Conservation (phyloP, 92 coral and sea anemone species). For the Epizoanthus ramosus region DNA sequence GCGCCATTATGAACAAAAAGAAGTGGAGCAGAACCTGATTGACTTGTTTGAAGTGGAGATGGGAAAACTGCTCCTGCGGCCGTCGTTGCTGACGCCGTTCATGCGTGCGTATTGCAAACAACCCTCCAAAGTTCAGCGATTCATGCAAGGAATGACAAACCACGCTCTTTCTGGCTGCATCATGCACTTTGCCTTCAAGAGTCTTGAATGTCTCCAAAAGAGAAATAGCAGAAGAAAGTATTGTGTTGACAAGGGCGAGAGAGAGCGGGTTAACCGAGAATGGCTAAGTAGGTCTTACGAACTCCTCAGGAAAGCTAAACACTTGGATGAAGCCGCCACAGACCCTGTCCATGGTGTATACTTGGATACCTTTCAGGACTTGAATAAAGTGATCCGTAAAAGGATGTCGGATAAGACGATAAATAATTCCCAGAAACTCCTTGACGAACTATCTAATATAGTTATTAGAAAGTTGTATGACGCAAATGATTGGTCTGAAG, state of each 20-base stretch:
- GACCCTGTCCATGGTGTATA: neutral
- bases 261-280: neutral
- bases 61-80: conserved; percentile 43
- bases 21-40: conserved; percentile 36
- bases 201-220: conserved; percentile 28
- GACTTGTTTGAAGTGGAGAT: conserved; percentile 49
- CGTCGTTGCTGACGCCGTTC: conserved; percentile 31
- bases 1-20: neutral
- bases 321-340: neutral
- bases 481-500: conserved; percentile 26
- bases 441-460: conserved; percentile 9
- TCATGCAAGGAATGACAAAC: conserved; percentile 38
- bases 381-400: conserved; percentile 8
- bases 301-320: conserved; percentile 17
- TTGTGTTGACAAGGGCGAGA: neutral
- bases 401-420: conserved; percentile 5
- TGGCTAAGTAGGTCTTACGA: conserved; percentile 32
- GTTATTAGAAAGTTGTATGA: neutral
- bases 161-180: conserved; percentile 51
- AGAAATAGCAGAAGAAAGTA: neutral
- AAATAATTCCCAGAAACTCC: neutral
- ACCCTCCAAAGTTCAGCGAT: conserved; percentile 12
- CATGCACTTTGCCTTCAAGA: conserved; percentile 49
- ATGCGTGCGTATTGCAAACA: conserved; percentile 52
- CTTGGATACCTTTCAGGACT: neutral